A percentile compares a stretch with the other conserved stretches of the same genome.
These are phyloP conservation scores for Panthera tigris DNA, from an alignment of 2,113 vertebrate species.

Conservation along the genomic window DNA sequence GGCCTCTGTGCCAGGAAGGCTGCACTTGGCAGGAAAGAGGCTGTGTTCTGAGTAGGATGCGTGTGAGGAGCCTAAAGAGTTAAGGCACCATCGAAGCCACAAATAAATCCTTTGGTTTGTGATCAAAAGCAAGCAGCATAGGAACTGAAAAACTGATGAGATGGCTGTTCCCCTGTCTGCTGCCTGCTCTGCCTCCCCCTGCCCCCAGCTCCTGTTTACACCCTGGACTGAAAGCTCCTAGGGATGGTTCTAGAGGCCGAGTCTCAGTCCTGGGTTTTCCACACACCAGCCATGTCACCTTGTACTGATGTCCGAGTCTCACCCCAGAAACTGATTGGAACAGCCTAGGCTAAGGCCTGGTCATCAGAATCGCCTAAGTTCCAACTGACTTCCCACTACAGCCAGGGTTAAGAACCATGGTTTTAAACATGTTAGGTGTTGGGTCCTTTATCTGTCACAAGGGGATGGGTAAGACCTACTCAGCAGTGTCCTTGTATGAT, in stretches of 20 bases:
- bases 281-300: not conserved
- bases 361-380: not conserved
- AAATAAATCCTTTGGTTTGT: constrained; percentile 76
- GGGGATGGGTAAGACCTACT: not conserved
- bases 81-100: constrained; percentile 59
- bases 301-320: not conserved
- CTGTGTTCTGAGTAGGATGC: not conserved
- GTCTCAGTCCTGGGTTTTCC: not conserved
- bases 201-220: not conserved
- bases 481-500: not conserved
- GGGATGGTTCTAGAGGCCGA: not conserved
- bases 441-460: not conserved
- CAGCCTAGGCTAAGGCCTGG: not conserved
- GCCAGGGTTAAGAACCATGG: not conserved
- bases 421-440: not conserved
- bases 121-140: constrained; percentile 79
- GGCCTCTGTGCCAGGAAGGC: constrained; percentile 42
- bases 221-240: not conserved
- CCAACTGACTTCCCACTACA: not conserved
- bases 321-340: not conserved
- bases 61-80: constrained; percentile 61
- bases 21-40: not conserved
- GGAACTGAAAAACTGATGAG: constrained; percentile 74
- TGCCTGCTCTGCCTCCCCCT: not conserved
- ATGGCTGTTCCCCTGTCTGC: constrained; percentile 26